A percentile compares a stretch with the other conserved stretches of the same genome.
Evolutionary conservation across 1,140 invertebrate genomes (phyloP).

Genomic region (Venturia canescens): DNA sequence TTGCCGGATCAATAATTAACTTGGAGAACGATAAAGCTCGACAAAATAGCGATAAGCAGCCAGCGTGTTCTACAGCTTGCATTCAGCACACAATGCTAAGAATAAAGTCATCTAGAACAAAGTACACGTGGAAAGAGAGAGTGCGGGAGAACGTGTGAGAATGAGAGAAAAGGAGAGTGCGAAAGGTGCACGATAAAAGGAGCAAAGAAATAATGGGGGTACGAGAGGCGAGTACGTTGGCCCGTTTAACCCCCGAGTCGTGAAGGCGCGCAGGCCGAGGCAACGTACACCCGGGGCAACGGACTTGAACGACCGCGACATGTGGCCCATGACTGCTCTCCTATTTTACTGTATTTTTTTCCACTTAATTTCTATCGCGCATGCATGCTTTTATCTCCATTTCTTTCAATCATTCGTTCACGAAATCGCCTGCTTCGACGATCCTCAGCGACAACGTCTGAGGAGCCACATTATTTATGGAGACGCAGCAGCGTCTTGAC

Average conservation of each 20-base stretch:
- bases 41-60: neutral
- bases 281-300: slow-evolving; percentile 64
- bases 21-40: too few species aligned
- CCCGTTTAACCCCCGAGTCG: slow-evolving; percentile 51
- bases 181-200: slow-evolving; percentile 19
- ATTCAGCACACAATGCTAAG: neutral
- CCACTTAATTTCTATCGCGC: slow-evolving; percentile 10
- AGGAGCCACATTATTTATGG: too few species aligned
- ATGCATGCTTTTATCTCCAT: slow-evolving; percentile 18
- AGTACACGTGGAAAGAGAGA: neutral
- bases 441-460: neutral
- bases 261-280: slow-evolving; percentile 14
- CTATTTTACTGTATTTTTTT: slow-evolving; percentile 30
- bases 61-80: neutral
- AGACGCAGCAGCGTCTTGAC: too few species aligned
- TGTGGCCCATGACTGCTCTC: slow-evolving; percentile 41
- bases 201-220: slow-evolving; percentile 38
- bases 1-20: too few species aligned
- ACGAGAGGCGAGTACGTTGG: slow-evolving; percentile 42
- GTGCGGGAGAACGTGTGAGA: neutral
- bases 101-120: neutral
- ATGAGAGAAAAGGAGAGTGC: neutral
- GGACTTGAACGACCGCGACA: slow-evolving; percentile 59
- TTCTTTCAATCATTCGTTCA: slow-evolving; percentile 20
- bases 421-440: neutral